Percentiles rank a stretch among this genome's conserved stretches.
These are phyloP conservation scores for Reinhardtius hippoglossoides DNA, from an alignment of 2,113 vertebrate species.

Conservation along the genomic window DNA sequence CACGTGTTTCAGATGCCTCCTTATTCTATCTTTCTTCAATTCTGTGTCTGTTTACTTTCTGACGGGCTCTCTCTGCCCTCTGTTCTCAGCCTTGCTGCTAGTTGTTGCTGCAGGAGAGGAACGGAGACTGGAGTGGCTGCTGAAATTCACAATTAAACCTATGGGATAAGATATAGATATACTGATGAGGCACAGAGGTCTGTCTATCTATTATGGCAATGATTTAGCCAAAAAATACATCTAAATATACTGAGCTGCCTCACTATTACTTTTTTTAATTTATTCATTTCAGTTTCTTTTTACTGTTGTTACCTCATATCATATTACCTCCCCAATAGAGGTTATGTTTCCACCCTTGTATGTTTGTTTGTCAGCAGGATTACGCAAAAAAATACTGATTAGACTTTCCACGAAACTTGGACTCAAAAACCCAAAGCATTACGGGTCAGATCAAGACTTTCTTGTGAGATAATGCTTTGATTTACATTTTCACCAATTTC, in stretches of 20 bases:
- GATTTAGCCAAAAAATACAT: neutral
- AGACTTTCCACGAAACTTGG: too few species aligned
- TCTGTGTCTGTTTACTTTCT: conserved; percentile 95
- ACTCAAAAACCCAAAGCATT: too few species aligned
- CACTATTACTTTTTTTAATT: neutral
- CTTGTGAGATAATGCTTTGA: too few species aligned
- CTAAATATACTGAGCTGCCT: neutral
- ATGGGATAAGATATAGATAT: neutral
- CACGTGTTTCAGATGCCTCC: conserved; percentile 92
- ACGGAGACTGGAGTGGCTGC: conserved; percentile 72
- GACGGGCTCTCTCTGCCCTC: conserved; percentile 85
- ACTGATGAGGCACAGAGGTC: neutral
- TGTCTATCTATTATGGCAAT: too few species aligned
- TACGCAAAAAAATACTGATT: too few species aligned
- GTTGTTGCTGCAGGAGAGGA: conserved; percentile 85
- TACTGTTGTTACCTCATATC: too few species aligned
- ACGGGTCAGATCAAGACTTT: too few species aligned
- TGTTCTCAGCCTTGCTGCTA: conserved; percentile 80
- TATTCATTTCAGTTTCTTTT: too few species aligned
- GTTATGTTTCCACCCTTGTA: too few species aligned
- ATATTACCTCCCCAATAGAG: too few species aligned
- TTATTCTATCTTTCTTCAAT: conserved; percentile 99
- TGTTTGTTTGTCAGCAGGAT: too few species aligned
- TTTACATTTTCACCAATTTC: too few species aligned
- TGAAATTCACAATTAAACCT: conserved; percentile 41